A percentile compares a stretch with the other conserved stretches of the same genome.
Evolutionary conservation across 2,888 invertebrate genomes (phyloP).

Genomic region (Steinernema carpocapsae): DNA sequence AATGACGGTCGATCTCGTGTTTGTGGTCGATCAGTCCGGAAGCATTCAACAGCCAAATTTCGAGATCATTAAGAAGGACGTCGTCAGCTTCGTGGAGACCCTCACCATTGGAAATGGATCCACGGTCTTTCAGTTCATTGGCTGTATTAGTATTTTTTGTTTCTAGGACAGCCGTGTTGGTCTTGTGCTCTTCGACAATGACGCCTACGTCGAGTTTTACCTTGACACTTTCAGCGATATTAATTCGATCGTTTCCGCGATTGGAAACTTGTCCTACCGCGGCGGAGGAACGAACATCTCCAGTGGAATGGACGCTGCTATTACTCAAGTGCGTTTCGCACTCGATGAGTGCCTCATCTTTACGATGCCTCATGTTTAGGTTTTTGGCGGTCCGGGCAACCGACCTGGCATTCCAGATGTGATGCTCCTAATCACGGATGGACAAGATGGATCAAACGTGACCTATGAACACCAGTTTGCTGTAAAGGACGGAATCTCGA

Average conservation of each 20-base stretch:
- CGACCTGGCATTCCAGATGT: not conserved
- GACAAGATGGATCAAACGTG: not conserved
- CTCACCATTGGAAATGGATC: not conserved
- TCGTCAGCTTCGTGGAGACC: not conserved
- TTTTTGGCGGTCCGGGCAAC: not conserved
- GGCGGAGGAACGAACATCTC: constrained; percentile 8
- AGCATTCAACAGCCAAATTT: not conserved
- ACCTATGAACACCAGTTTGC: not conserved
- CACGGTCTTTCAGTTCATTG: not conserved
- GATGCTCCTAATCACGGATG: constrained; percentile 4
- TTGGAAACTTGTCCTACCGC: not conserved
- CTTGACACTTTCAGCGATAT: not conserved
- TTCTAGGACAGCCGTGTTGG: constrained; percentile 17
- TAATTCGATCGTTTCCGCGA: not conserved
- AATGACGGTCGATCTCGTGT: constrained; percentile 1
- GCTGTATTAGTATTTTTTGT: too few relatives aligned
- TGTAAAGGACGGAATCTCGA: not conserved
- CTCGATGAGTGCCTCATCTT: too few relatives aligned
- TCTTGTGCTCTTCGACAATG: not conserved
- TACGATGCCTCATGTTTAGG: not conserved
- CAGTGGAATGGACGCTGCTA: not conserved
- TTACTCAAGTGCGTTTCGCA: not conserved
- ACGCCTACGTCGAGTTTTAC: not conserved
- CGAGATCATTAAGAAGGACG: not conserved
- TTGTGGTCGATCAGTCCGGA: not conserved